phyloP scores from a whole-genome alignment of 2,888 invertebrate genomes.

The Hypsopygia costalis region DNA sequence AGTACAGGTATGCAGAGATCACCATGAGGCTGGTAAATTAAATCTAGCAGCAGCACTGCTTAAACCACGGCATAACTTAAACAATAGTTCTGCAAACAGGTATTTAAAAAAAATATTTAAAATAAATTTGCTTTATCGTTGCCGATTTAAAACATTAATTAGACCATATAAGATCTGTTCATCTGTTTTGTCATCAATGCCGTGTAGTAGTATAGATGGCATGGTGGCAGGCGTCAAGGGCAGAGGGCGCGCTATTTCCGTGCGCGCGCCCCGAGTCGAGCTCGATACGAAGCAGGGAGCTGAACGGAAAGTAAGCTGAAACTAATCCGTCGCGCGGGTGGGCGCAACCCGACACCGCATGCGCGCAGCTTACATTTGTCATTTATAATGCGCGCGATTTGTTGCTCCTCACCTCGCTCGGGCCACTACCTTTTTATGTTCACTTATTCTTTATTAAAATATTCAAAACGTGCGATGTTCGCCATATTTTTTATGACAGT shows the following conservation, averaged over 20 bases:
- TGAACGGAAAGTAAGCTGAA: constrained; percentile 70
- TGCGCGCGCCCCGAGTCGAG: constrained; percentile 31
- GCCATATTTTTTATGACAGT: constrained; percentile 64
- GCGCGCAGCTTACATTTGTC: constrained; percentile 76
- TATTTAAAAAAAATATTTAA: too few species aligned
- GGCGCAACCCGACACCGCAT: constrained; percentile 73
- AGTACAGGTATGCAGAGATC: too few species aligned
- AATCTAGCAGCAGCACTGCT: too few species aligned
- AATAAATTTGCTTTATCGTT: too few species aligned
- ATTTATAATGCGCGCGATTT: constrained; percentile 80
- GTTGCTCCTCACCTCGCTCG: constrained; percentile 63
- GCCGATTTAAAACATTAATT: too few species aligned
- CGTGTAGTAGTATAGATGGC: constrained; percentile 58
- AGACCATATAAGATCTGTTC: too few species aligned
- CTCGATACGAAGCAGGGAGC: constrained; percentile 35
- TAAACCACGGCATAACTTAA: too few species aligned
- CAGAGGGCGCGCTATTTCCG: constrained; percentile 63
- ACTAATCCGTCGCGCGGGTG: constrained; percentile 75
- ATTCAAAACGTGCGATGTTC: constrained; percentile 53
- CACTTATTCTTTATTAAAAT: constrained; percentile 72
- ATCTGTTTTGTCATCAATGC: too few species aligned
- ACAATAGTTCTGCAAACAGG: too few species aligned
- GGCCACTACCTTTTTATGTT: constrained; percentile 62
- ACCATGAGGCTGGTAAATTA: too few species aligned
- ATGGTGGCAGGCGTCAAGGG: constrained; percentile 52